Conservation (phyloP, 2,888 invertebrate genomes). For the Coleophora flavipennella region DNA sequence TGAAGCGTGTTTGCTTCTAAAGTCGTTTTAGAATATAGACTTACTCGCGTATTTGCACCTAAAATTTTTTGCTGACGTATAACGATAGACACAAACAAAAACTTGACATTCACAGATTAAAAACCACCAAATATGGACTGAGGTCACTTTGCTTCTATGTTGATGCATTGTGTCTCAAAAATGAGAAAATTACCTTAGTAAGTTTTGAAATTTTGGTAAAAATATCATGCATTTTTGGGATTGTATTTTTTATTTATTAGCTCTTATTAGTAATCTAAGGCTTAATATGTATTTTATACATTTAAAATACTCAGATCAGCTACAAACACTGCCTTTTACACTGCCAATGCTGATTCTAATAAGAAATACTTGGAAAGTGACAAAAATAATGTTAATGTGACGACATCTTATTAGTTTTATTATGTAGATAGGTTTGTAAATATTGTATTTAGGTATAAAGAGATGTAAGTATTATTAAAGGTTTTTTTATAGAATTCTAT, state of each 20-base stretch:
- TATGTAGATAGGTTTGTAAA: slow-evolving; percentile 58
- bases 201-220: not conserved
- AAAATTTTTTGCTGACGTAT: too few relatives aligned
- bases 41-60: too few relatives aligned
- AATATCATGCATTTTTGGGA: slow-evolving; percentile 55
- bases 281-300: slow-evolving; percentile 24
- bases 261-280: slow-evolving; percentile 24
- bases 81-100: too few relatives aligned
- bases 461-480: slow-evolving; percentile 66
- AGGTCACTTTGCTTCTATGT: too few relatives aligned
- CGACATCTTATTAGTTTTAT: slow-evolving; percentile 36
- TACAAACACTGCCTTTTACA: slow-evolving; percentile 36
- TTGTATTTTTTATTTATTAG: slow-evolving; percentile 27
- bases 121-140: too few relatives aligned
- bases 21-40: too few relatives aligned
- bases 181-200: too few relatives aligned
- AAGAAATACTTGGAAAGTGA: slow-evolving; percentile 12
- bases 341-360: slow-evolving; percentile 25
- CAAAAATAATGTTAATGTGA: slow-evolving; percentile 31
- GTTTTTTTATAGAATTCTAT: slow-evolving; percentile 28
- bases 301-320: slow-evolving; percentile 49
- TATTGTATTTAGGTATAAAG: slow-evolving; percentile 67
- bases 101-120: too few relatives aligned
- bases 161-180: too few relatives aligned
- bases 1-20: too few relatives aligned